A percentile compares a stretch with the other conserved stretches of the same genome.
Evolutionary conservation across 2,113 vertebrate genomes (phyloP).

Genomic region (Uropsilus gracilis): DNA sequence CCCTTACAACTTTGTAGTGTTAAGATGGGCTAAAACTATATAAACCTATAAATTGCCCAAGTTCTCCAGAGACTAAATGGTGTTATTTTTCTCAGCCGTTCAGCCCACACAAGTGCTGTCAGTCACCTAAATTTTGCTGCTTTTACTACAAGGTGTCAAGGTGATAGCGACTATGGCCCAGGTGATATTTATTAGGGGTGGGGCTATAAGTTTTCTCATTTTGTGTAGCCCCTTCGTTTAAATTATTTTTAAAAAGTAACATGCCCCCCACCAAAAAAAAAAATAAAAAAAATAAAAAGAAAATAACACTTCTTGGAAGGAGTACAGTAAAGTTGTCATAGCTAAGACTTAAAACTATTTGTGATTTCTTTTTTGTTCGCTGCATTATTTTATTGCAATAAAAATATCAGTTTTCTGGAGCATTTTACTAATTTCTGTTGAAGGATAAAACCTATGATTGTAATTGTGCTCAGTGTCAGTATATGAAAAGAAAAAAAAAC

Average conservation of each 20-base stretch:
- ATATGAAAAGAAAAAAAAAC: background rate
- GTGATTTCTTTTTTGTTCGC: background rate
- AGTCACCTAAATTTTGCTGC: background rate
- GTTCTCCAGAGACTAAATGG: background rate
- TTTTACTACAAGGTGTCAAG: background rate
- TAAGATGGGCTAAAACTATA: background rate
- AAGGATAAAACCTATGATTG: background rate
- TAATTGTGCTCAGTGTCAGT: background rate
- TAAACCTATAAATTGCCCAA: conserved; percentile 21
- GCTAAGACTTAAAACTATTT: background rate
- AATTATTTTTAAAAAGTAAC: background rate
- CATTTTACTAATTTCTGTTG: background rate
- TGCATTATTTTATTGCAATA: background rate
- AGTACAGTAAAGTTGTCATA: background rate
- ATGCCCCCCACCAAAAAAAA: too few relatives aligned
- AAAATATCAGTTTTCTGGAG: conserved; percentile 15
- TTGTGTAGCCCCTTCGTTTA: background rate
- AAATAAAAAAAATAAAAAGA: background rate
- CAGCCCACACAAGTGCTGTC: accelerated
- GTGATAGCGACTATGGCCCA: background rate
- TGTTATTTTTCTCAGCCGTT: background rate
- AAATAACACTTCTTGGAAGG: background rate
- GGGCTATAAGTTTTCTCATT: background rate
- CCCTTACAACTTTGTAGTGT: background rate
- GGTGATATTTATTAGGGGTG: background rate